These are phyloP conservation scores for Kryptolebias marmoratus DNA, from an alignment of 2,113 vertebrate genomes.

Conservation along the genomic window DNA sequence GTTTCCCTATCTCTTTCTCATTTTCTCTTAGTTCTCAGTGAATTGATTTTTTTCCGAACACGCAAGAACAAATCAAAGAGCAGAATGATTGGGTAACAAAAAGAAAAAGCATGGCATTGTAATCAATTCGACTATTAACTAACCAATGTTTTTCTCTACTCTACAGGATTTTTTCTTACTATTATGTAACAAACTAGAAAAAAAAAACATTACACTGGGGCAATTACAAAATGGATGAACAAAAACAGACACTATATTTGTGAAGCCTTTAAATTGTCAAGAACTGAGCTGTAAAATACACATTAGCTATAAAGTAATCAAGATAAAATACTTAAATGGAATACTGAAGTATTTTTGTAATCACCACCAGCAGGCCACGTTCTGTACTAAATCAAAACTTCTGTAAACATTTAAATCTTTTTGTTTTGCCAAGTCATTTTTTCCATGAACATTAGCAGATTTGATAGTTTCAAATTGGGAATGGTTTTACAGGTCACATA, in stretches of 20 bases:
- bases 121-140: conserved; percentile 76
- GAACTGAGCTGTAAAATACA: neutral
- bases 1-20: conserved; percentile 6
- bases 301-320: neutral
- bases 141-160: conserved; percentile 63
- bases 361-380: neutral
- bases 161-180: conserved; percentile 50
- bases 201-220: conserved; percentile 32
- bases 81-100: conserved; percentile 67
- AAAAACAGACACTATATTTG: neutral
- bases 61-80: conserved; percentile 74
- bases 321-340: neutral
- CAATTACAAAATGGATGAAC: conserved; percentile 67
- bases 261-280: neutral
- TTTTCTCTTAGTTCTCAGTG: conserved; percentile 43
- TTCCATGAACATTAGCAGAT: too few relatives aligned
- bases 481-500: too few relatives aligned
- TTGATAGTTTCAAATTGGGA: too few relatives aligned
- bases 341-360: neutral
- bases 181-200: conserved; percentile 60
- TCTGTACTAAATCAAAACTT: neutral
- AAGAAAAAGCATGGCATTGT: conserved; percentile 62
- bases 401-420: too few relatives aligned
- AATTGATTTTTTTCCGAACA: conserved; percentile 77
- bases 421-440: too few relatives aligned